Percentiles rank a stretch among this genome's conserved stretches.
Conservation (phyloP, 2,888 invertebrate species). For the Dryobota labecula region DNA sequence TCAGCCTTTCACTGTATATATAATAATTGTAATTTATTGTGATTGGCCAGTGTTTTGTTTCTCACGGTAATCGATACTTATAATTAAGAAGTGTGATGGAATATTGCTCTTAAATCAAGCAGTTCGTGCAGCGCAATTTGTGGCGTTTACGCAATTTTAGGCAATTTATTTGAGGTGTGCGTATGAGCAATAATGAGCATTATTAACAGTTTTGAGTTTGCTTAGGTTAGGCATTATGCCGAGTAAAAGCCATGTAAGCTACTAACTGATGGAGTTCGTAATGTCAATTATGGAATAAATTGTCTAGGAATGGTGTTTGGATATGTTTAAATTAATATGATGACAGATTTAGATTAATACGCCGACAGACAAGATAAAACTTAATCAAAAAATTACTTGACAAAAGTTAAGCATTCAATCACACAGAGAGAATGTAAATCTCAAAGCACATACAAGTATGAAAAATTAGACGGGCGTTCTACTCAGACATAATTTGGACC, state of each 20-base stretch:
- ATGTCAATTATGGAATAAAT: neutral
- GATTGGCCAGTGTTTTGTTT: slow-evolving; percentile 55
- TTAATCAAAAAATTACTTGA: slow-evolving; percentile 12
- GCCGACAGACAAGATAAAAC: neutral
- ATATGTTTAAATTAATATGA: slow-evolving; percentile 10
- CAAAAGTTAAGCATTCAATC: slow-evolving; percentile 10
- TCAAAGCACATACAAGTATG: slow-evolving; percentile 18
- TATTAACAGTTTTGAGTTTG: neutral
- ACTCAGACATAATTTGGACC: slow-evolving; percentile 44
- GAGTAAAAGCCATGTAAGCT: neutral
- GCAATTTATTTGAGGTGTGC: neutral
- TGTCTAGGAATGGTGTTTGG: neutral
- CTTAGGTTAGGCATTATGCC: neutral
- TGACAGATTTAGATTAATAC: slow-evolving; percentile 12
- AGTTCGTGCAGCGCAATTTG: slow-evolving; percentile 1
- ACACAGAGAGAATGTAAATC: slow-evolving; percentile 25
- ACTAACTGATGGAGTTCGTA: neutral
- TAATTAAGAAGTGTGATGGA: slow-evolving; percentile 37
- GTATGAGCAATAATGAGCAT: too few species aligned
- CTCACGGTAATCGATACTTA: slow-evolving; percentile 60
- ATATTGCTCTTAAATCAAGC: slow-evolving; percentile 26
- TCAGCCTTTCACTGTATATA: slow-evolving; percentile 40
- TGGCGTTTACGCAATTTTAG: neutral
- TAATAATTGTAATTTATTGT: slow-evolving; percentile 65
- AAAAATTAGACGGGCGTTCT: slow-evolving; percentile 30